Base-by-base conservation (phyloP, 2,888 invertebrate genomes). In the Lithophane socia region DNA sequence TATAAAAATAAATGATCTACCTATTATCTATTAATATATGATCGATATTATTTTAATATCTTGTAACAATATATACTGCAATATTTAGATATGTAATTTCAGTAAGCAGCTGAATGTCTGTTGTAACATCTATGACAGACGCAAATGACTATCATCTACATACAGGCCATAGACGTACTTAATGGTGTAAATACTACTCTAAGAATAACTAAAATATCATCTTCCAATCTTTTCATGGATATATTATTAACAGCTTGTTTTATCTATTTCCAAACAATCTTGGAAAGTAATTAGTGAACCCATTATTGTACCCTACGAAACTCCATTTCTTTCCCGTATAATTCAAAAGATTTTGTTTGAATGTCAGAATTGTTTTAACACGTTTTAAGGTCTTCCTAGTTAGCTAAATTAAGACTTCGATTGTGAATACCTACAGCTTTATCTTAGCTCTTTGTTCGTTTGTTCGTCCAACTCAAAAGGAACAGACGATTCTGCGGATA, bases 371-470 rank as follows among this genome's bases (percentile, higher is more conserved):
- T 42, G 37, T 49, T 37, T 61, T 67, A 63, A 54, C 61, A 73
- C 65, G 49, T 69, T 63, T 63, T 83, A 67, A 77, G 24, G 13
- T 77, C 42, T 81, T 54, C 1, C 58, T n/a, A 67, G 44, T 64
- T 52, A 70, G 24, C 64, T 56, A 47, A 65, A 77, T 56, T 49
- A 72, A 67, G 29, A 70, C 21, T 58, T 47, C 13, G 42, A 44
- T 73, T 56, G 37, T 61, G 29, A 60, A 69, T 58, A 70, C 16
- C 52, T 52, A 47, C 9, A 61, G 21, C 54, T 81, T 69, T 77
- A 74, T 83, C 66, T 21, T 12, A 44, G 29, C 37, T 79, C 67
- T 71, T 74, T 83, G 54, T 74, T 68, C 61, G 4, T 37, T 37
- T 37, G 13, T 68, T 24, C 37, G 1, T 21, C 10, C 21, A 29